Evolutionary conservation across 1,140 invertebrate species (phyloP).

Genomic region (Drosophila tsacasi): DNA sequence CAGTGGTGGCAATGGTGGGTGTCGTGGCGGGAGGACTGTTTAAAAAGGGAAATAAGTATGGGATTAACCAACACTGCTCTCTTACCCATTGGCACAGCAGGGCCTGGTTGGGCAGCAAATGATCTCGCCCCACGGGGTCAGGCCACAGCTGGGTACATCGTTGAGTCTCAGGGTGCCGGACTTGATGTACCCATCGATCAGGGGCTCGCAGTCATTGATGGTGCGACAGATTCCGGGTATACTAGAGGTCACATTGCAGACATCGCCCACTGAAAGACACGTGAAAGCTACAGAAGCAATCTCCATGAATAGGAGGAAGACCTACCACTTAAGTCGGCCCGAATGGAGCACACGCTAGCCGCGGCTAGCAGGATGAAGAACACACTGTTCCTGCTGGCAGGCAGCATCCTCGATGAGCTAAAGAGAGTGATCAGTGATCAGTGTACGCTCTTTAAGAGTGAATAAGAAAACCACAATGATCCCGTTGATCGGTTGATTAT

Average conservation of each 20-base stretch:
- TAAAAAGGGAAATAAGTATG: background rate
- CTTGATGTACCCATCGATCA: slow-evolving; percentile 53
- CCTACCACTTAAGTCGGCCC: slow-evolving; percentile 1
- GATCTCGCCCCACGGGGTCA: slow-evolving; percentile 60
- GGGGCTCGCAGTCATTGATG: slow-evolving; percentile 47
- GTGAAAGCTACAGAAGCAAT: background rate
- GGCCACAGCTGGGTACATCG: slow-evolving; percentile 66
- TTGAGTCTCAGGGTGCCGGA: slow-evolving; percentile 17
- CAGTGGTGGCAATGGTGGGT: background rate
- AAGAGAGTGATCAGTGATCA: background rate
- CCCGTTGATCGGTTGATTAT: slow-evolving; percentile 13
- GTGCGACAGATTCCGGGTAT: slow-evolving; percentile 48
- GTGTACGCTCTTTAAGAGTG: background rate
- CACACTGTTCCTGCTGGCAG: background rate
- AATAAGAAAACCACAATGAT: background rate
- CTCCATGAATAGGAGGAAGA: background rate
- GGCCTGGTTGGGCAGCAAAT: slow-evolving; percentile 66
- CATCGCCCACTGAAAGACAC: slow-evolving; percentile 46
- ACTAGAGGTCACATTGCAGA: slow-evolving; percentile 32
- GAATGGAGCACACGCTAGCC: background rate
- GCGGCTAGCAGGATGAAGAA: background rate
- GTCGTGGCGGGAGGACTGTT: background rate
- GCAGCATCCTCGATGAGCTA: background rate
- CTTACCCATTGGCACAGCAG: slow-evolving; percentile 48
- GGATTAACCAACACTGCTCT: no score